Conservation (phyloP, 2,797 vertebrate species). For the Lemur catta region DNA sequence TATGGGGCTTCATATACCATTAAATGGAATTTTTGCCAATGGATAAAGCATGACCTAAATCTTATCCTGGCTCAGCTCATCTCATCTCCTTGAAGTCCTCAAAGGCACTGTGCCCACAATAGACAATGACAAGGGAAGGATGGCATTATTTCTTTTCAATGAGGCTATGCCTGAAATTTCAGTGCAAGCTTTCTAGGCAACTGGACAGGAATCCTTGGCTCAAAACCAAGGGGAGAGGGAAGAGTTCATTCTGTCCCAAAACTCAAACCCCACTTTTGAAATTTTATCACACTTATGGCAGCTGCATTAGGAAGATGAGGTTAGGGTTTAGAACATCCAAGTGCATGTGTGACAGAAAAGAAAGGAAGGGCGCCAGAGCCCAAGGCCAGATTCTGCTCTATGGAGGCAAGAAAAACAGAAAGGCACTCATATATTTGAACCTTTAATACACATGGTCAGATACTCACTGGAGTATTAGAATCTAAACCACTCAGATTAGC, state of each 20-base stretch:
- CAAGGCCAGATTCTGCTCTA: not conserved
- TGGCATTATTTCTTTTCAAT: not conserved
- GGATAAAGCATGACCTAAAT: not conserved
- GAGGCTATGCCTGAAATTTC: not conserved
- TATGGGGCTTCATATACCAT: not conserved
- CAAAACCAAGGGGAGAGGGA: not conserved
- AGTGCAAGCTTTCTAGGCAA: slow-evolving; percentile 6
- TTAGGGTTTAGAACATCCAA: not conserved
- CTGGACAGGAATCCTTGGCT: not conserved
- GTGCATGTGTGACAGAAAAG: not conserved
- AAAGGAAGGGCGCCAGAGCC: not conserved
- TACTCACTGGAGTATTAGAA: not conserved
- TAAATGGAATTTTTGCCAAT: not conserved
- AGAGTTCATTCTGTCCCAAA: not conserved
- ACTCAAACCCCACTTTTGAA: not conserved
- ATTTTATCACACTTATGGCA: not conserved
- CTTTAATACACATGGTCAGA: not conserved
- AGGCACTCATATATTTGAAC: not conserved
- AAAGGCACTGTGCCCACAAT: not conserved
- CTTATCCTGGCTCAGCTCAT: not conserved
- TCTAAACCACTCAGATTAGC: not conserved
- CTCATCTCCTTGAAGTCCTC: not conserved
- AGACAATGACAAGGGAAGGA: not conserved
- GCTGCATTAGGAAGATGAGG: not conserved
- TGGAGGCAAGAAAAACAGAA: not conserved